Evolutionary conservation across 2,113 vertebrate genomes (phyloP).

Genomic region (Microtus montanus): DNA sequence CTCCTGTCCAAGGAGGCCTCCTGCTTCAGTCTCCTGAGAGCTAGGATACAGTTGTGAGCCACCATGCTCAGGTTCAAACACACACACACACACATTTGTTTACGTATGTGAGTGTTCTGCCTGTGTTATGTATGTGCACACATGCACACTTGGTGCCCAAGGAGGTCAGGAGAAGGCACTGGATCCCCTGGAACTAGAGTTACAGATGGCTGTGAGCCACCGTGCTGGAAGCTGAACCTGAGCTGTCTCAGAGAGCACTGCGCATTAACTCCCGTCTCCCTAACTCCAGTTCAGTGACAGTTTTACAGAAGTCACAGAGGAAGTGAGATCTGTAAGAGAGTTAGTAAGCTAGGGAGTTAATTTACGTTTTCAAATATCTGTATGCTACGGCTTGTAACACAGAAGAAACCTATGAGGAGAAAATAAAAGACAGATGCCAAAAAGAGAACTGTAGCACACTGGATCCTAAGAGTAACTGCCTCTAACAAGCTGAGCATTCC

Average conservation of each 20-base stretch:
- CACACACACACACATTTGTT: neutral
- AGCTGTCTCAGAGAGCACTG: neutral
- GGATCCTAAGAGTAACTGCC: no score
- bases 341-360: neutral
- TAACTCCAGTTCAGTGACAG: neutral
- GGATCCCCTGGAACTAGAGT: neutral
- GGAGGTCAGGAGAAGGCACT: neutral
- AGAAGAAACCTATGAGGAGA: neutral
- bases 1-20: neutral
- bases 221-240: neutral
- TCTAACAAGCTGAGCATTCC: neutral
- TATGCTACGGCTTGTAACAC: neutral
- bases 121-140: neutral
- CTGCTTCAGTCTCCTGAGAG: neutral
- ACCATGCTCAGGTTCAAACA: neutral
- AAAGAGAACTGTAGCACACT: neutral
- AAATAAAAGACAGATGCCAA: neutral
- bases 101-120: neutral
- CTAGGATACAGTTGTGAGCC: neutral
- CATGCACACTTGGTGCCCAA: neutral
- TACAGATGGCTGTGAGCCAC: neutral
- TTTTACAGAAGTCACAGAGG: conserved; percentile 8
- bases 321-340: neutral
- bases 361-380: neutral
- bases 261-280: neutral